Base-by-base conservation (phyloP, 2,113 vertebrate species). In the Callorhinus ursinus region DNA sequence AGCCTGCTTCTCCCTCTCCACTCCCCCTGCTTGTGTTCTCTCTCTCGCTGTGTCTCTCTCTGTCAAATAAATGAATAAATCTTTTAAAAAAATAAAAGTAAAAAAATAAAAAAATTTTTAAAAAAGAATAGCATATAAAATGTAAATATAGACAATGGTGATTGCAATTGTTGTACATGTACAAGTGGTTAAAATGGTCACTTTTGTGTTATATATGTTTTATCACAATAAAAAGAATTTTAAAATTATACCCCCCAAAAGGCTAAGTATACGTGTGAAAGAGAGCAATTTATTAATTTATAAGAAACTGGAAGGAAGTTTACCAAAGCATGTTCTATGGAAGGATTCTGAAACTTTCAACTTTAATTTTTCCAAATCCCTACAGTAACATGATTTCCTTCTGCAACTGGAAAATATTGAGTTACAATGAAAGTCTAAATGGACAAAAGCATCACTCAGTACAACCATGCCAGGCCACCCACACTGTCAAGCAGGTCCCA, bases 311-410 rank as follows among this genome's bases (percentile, higher is more conserved):
- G 16, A 90, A 82, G 83, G 13, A 69, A 63, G 14, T 92, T 94
- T 31, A 69, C 42, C 1, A 31, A 74, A 71, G 69, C 4, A 81
- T 42, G 12, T 39, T 72, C 9, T 28, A 36, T 71, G 28, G 31
- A 79, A 93, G 28, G 55, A 72, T 88, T 90, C 49, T 61, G 16
- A 28, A 21, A 63, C 67, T 86, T 83, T 51, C 92, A 83, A 55
- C 5, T 53, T 93, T 90, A 31, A 28, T 84, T 96, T 89, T 89
- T 81, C 28, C 49, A 77, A 92, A 85, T 94, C 59, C 57, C 16
- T 91, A 21, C 22, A 67, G 19, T 91, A 31, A 80, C 63, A 55
- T 67, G 42, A 87, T 39, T 92, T 79, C 33, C 76, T 88, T 90
- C 81, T 83, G 53, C 67, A 83, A n/a, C 59, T 59, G 39, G 57